Base-by-base conservation (phyloP, 2,113 vertebrate species). In the Sialia sialis region DNA sequence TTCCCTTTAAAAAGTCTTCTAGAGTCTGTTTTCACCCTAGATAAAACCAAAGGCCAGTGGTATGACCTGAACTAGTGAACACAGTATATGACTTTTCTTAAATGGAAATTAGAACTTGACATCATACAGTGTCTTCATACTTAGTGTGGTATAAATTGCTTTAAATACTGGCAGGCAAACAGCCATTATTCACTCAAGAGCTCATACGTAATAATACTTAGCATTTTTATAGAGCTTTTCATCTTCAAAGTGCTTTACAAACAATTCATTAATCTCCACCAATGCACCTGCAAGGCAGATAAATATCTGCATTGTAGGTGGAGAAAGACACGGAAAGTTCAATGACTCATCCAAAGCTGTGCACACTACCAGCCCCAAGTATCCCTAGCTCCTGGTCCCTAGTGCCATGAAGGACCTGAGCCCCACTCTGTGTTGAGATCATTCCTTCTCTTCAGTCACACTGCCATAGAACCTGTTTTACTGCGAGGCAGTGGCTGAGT, bases 141-240 rank as follows among this genome's bases (percentile, higher is more conserved):
- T 87, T 92, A 44, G 41, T 72, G 69, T 56, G 30, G 64, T 89
- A 82, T 59, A 87, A 95, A 93, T 84, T 78, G 83, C 78, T 82
- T 91, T 82, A 92, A 94, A 95, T 93, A 92, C 68, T 89, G 38
- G 16, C 76, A 96, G 68, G 59, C 59, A 93, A 94, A 88, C 94
- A 95, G 79, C 93, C 84, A 95, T 94, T 95, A 97, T 38, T 39
- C 67, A 82, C 92, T 95, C 79, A 92, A 93, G 89, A 96, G 76
- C 93, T 88, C 76, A 90, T 60, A 96, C 14, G 86, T 89, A 96
- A 91, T 82, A 93, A 64, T 95, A 86, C 86, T 97, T 90, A 92
- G 90, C 91, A 95, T 97, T 97, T 95, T 96, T 90, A 97, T 80
- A 95, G 93, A 97, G 51, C 60, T 92, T 96, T 95, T 94, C 77